Conservation (phyloP, 2,888 invertebrate species). For the Drosophila birchii region DNA sequence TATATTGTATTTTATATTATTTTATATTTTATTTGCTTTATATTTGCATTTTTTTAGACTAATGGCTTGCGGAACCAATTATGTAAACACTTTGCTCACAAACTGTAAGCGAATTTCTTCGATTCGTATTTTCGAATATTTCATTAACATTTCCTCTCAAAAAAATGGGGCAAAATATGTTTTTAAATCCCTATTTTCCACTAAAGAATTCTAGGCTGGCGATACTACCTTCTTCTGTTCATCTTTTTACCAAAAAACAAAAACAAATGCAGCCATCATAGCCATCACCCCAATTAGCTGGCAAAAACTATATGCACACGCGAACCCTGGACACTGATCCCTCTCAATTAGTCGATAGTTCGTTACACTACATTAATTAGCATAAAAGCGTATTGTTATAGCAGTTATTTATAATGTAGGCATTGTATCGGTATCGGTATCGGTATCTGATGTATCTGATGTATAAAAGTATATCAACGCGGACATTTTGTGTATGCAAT, state of each 20-base stretch:
- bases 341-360: constrained; percentile 35
- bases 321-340: not conserved
- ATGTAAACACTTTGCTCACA: not conserved
- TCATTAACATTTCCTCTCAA: not conserved
- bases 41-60: too few relatives aligned
- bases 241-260: not conserved
- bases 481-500: constrained; percentile 12
- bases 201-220: too few relatives aligned
- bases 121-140: too few relatives aligned
- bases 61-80: too few relatives aligned
- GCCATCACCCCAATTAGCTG: not conserved
- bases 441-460: not conserved
- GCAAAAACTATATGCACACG: constrained; percentile 8
- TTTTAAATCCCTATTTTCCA: not conserved
- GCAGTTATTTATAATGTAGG: constrained; percentile 49
- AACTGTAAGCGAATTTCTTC: not conserved
- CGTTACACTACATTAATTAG: constrained; percentile 66
- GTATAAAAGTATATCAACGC: constrained; percentile 25
- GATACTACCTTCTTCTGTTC: not conserved
- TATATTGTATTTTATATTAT: too few relatives aligned
- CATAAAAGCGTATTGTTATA: constrained; percentile 71
- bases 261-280: not conserved
- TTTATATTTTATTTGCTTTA: too few relatives aligned
- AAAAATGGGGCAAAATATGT: not conserved
- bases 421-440: constrained; percentile 36